Percentiles rank a stretch among this genome's conserved stretches.
Conservation (phyloP, 2,797 vertebrate genomes). For the Huso huso region DNA sequence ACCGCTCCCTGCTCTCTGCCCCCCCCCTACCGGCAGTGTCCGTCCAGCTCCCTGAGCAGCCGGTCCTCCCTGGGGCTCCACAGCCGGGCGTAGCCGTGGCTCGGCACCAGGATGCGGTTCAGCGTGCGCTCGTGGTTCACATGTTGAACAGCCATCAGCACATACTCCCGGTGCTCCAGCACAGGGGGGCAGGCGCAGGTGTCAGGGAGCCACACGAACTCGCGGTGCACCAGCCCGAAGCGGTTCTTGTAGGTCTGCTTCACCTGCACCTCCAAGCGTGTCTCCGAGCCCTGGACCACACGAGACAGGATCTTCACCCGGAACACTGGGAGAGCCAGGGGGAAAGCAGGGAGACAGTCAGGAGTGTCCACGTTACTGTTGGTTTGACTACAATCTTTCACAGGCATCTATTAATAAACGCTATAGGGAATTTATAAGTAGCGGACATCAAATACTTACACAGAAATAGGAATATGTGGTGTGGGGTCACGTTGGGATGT, state of each 20-base stretch:
- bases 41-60: constrained; percentile 28
- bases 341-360: fast-evolving
- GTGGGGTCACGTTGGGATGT: too few relatives aligned
- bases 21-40: too few relatives aligned
- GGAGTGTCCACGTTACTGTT: too few relatives aligned
- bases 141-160: constrained; percentile 48
- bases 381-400: too few relatives aligned
- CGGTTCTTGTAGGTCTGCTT: constrained; percentile 41
- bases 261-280: constrained; percentile 55
- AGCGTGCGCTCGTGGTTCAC: constrained; percentile 56
- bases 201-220: constrained; percentile 56
- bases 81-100: constrained; percentile 41
- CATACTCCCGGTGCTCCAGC: constrained; percentile 35
- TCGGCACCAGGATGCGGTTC: constrained; percentile 54
- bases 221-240: constrained; percentile 41
- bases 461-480: too few relatives aligned
- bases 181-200: constrained; percentile 19
- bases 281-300: constrained; percentile 46
- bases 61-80: constrained; percentile 53
- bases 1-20: too few relatives aligned
- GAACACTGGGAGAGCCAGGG: constrained; percentile 34
- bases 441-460: too few relatives aligned
- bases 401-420: too few relatives aligned
- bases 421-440: too few relatives aligned
- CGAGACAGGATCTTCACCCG: constrained; percentile 43